Percentiles rank a stretch among this genome's conserved stretches.
phyloP scores from a whole-genome alignment of 2,888 invertebrate species.

The Ormyrus nitidulus region DNA sequence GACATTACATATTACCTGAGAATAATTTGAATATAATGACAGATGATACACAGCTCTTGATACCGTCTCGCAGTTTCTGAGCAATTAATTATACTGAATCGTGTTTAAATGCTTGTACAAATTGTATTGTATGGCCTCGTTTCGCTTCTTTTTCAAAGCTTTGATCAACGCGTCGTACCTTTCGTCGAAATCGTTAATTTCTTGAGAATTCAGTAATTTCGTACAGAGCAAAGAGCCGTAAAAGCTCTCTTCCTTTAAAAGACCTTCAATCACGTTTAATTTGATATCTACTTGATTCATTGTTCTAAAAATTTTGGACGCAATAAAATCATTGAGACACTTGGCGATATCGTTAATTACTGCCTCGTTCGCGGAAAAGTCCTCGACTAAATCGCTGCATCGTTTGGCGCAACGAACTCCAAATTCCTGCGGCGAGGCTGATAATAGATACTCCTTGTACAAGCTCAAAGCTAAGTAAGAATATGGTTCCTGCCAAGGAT shows the following conservation, averaged over 20 bases:
- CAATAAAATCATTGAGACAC: constrained; percentile 15
- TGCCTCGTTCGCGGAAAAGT: constrained; percentile 7
- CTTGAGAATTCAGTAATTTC: not conserved
- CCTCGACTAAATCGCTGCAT: constrained; percentile 1
- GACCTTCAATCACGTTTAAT: constrained; percentile 19
- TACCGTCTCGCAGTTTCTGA: too few relatives aligned
- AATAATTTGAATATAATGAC: too few relatives aligned
- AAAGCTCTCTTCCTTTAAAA: constrained; percentile 17
- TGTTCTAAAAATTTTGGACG: constrained; percentile 11
- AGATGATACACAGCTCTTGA: too few relatives aligned
- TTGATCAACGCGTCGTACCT: constrained; percentile 35
- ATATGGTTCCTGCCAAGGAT: constrained; percentile 29
- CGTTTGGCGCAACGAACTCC: constrained; percentile 1
- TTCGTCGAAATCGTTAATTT: constrained; percentile 13
- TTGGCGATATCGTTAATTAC: constrained; percentile 19
- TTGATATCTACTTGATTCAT: not conserved
- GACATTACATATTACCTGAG: too few relatives aligned
- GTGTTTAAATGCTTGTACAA: constrained; percentile 28
- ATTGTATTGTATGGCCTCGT: constrained; percentile 9
- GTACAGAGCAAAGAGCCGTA: constrained; percentile 14
- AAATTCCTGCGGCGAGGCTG: constrained; percentile 29
- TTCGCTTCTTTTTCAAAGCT: not conserved
- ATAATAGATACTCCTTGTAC: constrained; percentile 36
- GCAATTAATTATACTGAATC: not conserved
- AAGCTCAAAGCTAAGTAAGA: constrained; percentile 27